Base-by-base conservation (phyloP, 2,113 vertebrate genomes). In the Himantopus leucocephalus region DNA sequence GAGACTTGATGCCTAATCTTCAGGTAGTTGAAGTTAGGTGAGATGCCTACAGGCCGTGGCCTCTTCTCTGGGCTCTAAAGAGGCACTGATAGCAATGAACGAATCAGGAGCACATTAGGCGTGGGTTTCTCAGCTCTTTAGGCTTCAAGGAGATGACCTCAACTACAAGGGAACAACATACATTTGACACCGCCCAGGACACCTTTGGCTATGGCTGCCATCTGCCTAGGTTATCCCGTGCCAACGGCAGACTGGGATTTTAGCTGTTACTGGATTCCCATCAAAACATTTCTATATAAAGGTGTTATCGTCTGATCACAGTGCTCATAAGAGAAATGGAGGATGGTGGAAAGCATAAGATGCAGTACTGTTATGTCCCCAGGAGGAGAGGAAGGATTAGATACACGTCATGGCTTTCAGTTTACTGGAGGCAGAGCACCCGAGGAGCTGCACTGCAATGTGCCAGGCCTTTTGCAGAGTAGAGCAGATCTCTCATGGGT, bases 51-150 rank as follows among this genome's bases (percentile, higher is more conserved):
- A 43, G 85, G 84, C 43, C 50, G 5, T 10, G 18, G 4, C 13
- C 34, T 88, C 59, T 76, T 63, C 37, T 39, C 67, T 23, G 24
- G 26, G 68, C 43, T 73, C 52, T 66, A 41, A 32, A 14, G 52
- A 63, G 60, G 10, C 27, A 14, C 58, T 64, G 75, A 74, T 52
- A 84, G 34, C 39, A 15, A 23, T 71, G 84, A 92, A 48, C 78
- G 30, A 12, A 91, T 67, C 87, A 92, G 35, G 43, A 60, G 43
- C 5, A 29, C 6, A 4, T 58, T 32, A 1, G 5, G 73, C 19
- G 70, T 3, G 70, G 7, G 52, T 71, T 87, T 96, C 88, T 88
- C 96, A 81, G 68, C 63, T 71, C 50, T 52, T 88, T 47, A 93
- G 27, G 68, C 29, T 93, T 41, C 50, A 80, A 70, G 73, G 47